A percentile compares a stretch with the other conserved stretches of the same genome.
These are phyloP conservation scores for Carcharodon carcharias DNA, from an alignment of 2,797 vertebrate species.

Conservation along the genomic window DNA sequence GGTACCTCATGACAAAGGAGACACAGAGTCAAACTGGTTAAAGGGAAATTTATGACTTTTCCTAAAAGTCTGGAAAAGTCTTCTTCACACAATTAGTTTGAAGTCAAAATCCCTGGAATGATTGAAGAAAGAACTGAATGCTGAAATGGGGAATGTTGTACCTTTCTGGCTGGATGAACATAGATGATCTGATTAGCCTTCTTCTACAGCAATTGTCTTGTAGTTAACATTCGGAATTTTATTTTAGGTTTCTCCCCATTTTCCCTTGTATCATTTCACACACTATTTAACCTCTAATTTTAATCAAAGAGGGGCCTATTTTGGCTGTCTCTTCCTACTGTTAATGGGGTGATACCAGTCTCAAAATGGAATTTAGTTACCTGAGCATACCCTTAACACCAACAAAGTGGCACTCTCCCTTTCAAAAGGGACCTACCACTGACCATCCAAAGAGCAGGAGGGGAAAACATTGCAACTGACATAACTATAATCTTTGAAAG, in stretches of 20 bases:
- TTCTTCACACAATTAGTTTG: background rate
- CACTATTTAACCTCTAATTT: background rate
- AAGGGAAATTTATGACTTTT: background rate
- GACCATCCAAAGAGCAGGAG: too few species aligned
- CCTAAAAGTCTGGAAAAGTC: background rate
- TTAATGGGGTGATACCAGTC: background rate
- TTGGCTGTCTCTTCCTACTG: background rate
- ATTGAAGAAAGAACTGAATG: background rate
- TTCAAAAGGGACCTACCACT: background rate
- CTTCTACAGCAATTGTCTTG: background rate
- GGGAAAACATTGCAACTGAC: too few species aligned
- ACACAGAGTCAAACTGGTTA: background rate
- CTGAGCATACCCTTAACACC: background rate
- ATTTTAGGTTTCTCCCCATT: background rate
- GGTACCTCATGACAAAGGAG: background rate
- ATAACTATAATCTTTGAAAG: too few species aligned
- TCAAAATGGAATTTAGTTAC: constrained; percentile 29
- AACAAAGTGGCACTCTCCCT: background rate
- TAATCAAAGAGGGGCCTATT: constrained; percentile 45
- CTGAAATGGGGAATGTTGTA: background rate
- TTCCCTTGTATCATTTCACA: background rate
- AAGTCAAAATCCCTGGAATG: background rate
- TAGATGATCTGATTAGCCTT: background rate
- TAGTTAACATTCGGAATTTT: background rate
- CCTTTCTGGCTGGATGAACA: background rate